phyloP scores from a whole-genome alignment of 1,140 invertebrate species.

The Ceratitis capitata region DNA sequence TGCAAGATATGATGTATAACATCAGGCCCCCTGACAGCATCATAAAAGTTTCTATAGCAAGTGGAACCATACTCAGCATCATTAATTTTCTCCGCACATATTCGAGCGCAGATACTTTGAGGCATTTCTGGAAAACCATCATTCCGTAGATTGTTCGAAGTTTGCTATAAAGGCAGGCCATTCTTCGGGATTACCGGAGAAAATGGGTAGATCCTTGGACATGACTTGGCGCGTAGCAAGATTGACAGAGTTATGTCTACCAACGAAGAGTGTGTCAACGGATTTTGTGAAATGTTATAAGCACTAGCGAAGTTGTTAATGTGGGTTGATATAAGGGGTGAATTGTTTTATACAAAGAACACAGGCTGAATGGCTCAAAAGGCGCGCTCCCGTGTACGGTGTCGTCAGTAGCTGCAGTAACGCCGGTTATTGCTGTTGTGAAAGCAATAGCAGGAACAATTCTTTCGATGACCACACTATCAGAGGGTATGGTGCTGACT shows the following conservation, averaged over 20 bases:
- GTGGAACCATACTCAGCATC: slow-evolving; percentile 13
- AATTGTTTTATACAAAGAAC: too few species aligned
- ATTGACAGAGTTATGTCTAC: not conserved
- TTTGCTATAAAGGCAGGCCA: slow-evolving; percentile 36
- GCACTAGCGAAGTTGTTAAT: too few species aligned
- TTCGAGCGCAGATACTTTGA: not conserved
- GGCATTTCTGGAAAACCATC: slow-evolving; percentile 22
- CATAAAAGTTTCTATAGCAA: slow-evolving; percentile 6
- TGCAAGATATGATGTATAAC: slow-evolving; percentile 2
- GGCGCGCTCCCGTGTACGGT: too few species aligned
- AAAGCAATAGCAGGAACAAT: too few species aligned
- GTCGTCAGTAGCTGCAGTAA: too few species aligned
- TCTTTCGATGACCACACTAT: too few species aligned
- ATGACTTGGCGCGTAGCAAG: slow-evolving; percentile 35
- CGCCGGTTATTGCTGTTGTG: too few species aligned
- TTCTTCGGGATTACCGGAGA: slow-evolving; percentile 37
- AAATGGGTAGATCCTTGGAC: slow-evolving; percentile 3
- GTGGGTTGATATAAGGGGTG: too few species aligned
- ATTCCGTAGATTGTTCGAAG: not conserved
- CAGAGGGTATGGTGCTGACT: too few species aligned
- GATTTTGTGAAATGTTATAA: too few species aligned
- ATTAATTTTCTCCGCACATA: slow-evolving; percentile 20
- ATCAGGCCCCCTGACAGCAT: slow-evolving; percentile 36
- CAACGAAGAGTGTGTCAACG: too few species aligned
- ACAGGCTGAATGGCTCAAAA: too few species aligned